A percentile compares a stretch with the other conserved stretches of the same genome.
These are phyloP conservation scores for Conus betulinus DNA, from an alignment of 1,140 invertebrate genomes.

Conservation along the genomic window DNA sequence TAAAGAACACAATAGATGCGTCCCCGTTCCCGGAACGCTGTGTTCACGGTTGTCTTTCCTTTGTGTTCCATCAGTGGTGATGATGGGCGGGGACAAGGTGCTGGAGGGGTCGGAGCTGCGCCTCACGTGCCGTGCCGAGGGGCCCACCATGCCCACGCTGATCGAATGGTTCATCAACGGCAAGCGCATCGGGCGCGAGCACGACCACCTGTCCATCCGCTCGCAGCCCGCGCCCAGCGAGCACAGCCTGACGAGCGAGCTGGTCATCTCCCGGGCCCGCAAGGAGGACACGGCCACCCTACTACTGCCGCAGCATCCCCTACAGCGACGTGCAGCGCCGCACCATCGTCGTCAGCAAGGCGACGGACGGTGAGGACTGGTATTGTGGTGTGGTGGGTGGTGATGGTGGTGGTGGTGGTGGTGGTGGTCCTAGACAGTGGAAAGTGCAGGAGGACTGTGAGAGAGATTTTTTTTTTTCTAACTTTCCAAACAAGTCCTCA, in stretches of 20 bases:
- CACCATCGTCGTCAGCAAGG: constrained; percentile 29
- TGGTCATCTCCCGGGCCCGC: constrained; percentile 28
- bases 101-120: constrained; percentile 27
- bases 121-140: constrained; percentile 39
- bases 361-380: neutral
- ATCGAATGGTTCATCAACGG: constrained; percentile 54
- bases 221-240: neutral
- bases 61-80: constrained; percentile 31
- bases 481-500: no score
- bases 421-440: no score
- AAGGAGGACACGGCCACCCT: constrained; percentile 39
- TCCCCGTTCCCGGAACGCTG: no score
- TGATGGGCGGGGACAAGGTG: constrained; percentile 35
- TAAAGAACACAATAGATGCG: no score
- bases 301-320: constrained; percentile 45
- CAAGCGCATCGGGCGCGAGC: constrained; percentile 11
- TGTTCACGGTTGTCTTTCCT: neutral
- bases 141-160: constrained; percentile 14
- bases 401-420: no score
- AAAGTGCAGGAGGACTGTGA: no score
- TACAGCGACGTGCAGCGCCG: constrained; percentile 36
- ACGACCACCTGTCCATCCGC: constrained; percentile 16
- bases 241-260: constrained; percentile 36
- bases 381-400: no score
- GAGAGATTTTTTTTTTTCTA: no score